These are phyloP conservation scores for Propithecus perrieri DNA, from an alignment of 2,797 vertebrate species.

Conservation along the genomic window DNA sequence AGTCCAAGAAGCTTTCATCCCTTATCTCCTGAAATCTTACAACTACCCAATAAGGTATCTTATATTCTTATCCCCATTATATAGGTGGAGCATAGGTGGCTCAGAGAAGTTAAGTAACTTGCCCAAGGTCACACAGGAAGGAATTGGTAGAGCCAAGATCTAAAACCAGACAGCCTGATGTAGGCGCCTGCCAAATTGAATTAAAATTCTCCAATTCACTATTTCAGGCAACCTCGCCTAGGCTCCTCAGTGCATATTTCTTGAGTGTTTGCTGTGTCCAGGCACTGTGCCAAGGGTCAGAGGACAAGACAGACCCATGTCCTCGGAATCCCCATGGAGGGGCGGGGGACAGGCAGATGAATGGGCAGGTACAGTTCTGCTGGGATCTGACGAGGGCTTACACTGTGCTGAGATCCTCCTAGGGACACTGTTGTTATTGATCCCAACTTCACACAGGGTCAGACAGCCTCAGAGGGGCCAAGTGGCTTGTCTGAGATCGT, in stretches of 20 bases:
- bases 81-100: constrained; percentile 2
- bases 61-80: neutral
- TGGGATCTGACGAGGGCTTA: neutral
- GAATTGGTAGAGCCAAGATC: constrained; percentile 52
- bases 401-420: neutral
- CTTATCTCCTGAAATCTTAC: neutral
- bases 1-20: neutral
- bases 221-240: neutral
- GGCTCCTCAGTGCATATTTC: neutral
- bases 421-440: neutral
- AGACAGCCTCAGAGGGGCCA: neutral
- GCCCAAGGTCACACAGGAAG: constrained; percentile 57
- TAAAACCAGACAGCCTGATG: constrained; percentile 15
- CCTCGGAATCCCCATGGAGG: neutral
- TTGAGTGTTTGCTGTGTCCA: neutral
- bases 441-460: neutral
- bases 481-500: neutral
- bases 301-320: neutral
- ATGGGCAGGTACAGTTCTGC: neutral
- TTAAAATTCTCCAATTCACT: neutral
- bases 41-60: neutral
- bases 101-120: constrained; percentile 42
- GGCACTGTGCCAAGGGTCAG: neutral
- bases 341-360: neutral
- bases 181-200: neutral